Conservation (phyloP, 2,797 vertebrate species). For the Acanthurus lineatus region DNA sequence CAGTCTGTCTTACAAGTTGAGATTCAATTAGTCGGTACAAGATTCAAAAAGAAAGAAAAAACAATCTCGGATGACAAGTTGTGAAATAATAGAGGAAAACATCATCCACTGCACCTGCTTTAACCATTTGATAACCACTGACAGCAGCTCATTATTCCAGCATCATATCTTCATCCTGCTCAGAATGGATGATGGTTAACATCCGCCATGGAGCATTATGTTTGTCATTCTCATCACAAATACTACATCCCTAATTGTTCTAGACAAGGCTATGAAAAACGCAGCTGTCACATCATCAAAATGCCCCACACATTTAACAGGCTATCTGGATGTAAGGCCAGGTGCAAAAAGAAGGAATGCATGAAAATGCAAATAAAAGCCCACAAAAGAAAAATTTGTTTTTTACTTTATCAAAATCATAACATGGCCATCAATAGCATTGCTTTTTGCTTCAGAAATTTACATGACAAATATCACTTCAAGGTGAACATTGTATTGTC, state of each 20-base stretch:
- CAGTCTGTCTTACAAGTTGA: conserved; percentile 49
- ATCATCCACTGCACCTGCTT: conserved; percentile 6
- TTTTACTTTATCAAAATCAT: not conserved
- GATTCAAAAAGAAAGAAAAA: not conserved
- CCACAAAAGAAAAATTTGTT: not conserved
- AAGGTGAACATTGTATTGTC: conserved; percentile 51
- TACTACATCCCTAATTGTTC: not conserved
- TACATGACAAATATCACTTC: conserved; percentile 48
- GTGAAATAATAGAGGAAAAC: not conserved
- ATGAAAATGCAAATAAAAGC: not conserved
- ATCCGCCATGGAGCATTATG: conserved; percentile 7
- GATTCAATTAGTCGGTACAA: conserved; percentile 9
- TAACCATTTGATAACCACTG: conserved; percentile 5
- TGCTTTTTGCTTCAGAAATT: conserved; percentile 6
- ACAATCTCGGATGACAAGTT: not conserved
- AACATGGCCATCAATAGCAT: not conserved
- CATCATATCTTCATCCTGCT: conserved; percentile 26
- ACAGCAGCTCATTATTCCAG: conserved; percentile 18
- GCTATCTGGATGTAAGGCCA: conserved; percentile 5
- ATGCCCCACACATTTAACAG: not conserved
- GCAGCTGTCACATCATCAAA: not conserved
- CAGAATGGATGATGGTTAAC: conserved; percentile 28
- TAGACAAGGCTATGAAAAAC: not conserved
- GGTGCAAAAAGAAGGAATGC: not conserved
- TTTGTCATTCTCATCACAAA: conserved; percentile 17